Conservation (phyloP, 2,113 vertebrate species). For the Perognathus longimembris region DNA sequence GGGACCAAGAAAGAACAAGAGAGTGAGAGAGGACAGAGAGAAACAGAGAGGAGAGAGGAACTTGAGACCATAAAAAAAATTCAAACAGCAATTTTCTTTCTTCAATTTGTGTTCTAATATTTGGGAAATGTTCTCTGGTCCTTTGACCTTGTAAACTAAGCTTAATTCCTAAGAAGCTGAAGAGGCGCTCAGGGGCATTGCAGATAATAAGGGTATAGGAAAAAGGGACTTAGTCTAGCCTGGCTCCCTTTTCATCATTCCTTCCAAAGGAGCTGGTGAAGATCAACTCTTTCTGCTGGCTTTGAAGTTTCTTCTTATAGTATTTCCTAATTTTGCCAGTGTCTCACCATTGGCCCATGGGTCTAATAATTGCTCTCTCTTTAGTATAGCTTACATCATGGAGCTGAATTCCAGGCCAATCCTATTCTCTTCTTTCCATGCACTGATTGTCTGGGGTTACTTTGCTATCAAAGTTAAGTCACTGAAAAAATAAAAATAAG, state of each 20-base stretch:
- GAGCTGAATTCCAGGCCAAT: slow-evolving; percentile 23
- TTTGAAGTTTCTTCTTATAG: slow-evolving; percentile 28
- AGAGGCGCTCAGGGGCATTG: slow-evolving; percentile 35
- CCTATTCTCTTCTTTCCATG: slow-evolving; percentile 30
- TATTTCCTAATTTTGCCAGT: slow-evolving; percentile 59
- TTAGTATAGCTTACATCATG: neutral
- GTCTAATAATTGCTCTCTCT: slow-evolving; percentile 29
- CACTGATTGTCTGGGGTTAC: slow-evolving; percentile 23
- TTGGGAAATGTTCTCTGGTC: slow-evolving; percentile 50
- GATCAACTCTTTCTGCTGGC: neutral
- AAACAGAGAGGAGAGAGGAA: neutral
- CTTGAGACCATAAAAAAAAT: slow-evolving; percentile 41
- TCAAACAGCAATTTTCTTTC: slow-evolving; percentile 12
- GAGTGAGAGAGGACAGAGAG: slow-evolving; percentile 22
- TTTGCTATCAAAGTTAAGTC: too few relatives aligned
- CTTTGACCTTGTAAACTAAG: slow-evolving; percentile 65
- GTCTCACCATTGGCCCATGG: neutral
- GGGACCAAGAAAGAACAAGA: neutral
- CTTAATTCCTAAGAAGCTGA: slow-evolving; percentile 56
- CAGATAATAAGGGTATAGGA: slow-evolving; percentile 41
- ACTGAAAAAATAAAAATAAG: too few relatives aligned
- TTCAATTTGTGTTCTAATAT: slow-evolving; percentile 58
- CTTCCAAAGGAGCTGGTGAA: neutral
- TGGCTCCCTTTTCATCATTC: neutral
- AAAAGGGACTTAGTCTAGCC: slow-evolving; percentile 30